Evolutionary conservation across 2,797 vertebrate species (phyloP).

Genomic region (Delichon dasypus): DNA sequence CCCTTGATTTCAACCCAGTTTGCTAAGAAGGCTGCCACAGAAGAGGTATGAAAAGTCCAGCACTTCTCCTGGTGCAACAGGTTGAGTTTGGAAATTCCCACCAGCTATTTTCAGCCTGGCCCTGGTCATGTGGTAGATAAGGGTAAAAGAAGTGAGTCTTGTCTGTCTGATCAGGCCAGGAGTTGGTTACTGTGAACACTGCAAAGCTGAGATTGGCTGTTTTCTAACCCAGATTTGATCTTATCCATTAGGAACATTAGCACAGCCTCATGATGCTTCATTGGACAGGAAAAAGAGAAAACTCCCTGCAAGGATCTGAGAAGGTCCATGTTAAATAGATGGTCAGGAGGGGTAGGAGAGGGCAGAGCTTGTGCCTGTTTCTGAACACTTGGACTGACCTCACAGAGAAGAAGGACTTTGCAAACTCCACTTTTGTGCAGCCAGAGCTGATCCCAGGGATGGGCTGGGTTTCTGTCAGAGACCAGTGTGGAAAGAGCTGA

Average conservation of each 20-base stretch:
- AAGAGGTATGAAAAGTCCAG: constrained; percentile 77
- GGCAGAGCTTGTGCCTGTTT: not conserved
- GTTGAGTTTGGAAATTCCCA: not conserved
- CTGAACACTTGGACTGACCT: not conserved
- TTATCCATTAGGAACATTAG: not conserved
- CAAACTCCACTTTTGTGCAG: not conserved
- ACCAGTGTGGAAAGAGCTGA: not conserved
- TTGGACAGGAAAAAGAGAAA: not conserved
- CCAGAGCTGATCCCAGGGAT: not conserved
- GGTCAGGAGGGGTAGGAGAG: not conserved
- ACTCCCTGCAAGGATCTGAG: not conserved
- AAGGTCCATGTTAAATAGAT: not conserved
- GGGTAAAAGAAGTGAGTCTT: not conserved
- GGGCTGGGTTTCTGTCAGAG: not conserved
- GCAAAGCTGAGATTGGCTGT: not conserved
- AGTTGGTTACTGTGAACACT: not conserved
- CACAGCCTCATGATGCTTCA: not conserved
- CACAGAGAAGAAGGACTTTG: not conserved
- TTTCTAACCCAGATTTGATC: not conserved
- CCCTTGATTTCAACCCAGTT: constrained; percentile 84
- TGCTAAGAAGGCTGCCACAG: constrained; percentile 81
- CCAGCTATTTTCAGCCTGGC: not conserved
- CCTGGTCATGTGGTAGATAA: not conserved
- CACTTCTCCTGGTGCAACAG: not conserved
- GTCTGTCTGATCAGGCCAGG: not conserved